A percentile compares a stretch with the other conserved stretches of the same genome.
These are phyloP conservation scores for Ditula angustiorana DNA, from an alignment of 2,888 invertebrate species.

Conservation along the genomic window DNA sequence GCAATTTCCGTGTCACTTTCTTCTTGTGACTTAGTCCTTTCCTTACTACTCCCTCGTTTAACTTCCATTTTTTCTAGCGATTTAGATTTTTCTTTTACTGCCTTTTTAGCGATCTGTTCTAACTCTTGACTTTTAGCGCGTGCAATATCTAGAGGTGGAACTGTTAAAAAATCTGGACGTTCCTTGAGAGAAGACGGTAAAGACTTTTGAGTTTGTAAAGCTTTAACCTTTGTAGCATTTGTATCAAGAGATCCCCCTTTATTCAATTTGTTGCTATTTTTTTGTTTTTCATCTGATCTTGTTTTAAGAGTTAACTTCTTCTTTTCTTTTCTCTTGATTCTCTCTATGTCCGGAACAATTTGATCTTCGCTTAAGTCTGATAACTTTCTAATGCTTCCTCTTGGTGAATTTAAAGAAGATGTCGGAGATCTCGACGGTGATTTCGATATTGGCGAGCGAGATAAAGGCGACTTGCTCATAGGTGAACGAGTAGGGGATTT, in stretches of 20 bases:
- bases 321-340: conserved; percentile 80
- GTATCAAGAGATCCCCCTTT: conserved; percentile 82
- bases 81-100: conserved; percentile 88
- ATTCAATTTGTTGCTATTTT: conserved; percentile 71
- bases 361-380: conserved; percentile 83
- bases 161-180: conserved; percentile 81
- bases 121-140: conserved; percentile 87
- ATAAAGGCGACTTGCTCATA: conserved; percentile 75
- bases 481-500: conserved; percentile 80
- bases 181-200: conserved; percentile 83
- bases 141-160: conserved; percentile 83
- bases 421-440: conserved; percentile 82
- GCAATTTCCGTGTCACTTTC: conserved; percentile 90
- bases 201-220: conserved; percentile 83
- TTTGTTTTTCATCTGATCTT: conserved; percentile 79
- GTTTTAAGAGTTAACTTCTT: conserved; percentile 76
- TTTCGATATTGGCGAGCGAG: conserved; percentile 80
- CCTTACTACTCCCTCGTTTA: conserved; percentile 85
- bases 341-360: conserved; percentile 80
- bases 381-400: conserved; percentile 80
- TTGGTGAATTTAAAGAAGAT: conserved; percentile 81
- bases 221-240: conserved; percentile 76
- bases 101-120: conserved; percentile 79
- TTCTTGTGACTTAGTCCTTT: conserved; percentile 90
- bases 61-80: conserved; percentile 88